Conservation (phyloP, 1,140 invertebrate species). For the Meteorus sp. region DNA sequence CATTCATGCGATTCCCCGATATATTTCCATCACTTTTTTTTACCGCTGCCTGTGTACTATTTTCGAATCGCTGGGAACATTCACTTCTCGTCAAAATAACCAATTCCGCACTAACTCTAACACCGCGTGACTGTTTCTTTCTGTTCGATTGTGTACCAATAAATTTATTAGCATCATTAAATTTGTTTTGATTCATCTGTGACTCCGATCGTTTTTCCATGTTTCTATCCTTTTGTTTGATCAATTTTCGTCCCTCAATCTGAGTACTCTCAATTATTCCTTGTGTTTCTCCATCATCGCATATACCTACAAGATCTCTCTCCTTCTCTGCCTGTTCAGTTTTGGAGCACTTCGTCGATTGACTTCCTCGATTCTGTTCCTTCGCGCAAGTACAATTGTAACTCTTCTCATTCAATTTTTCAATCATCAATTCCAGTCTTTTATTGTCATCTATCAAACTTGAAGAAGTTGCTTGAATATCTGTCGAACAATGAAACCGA, state of each 20-base stretch:
- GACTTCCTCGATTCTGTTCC: too few species aligned
- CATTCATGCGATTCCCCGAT: not conserved
- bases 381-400: too few species aligned
- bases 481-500: too few species aligned
- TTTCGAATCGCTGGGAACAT: not conserved
- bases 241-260: not conserved
- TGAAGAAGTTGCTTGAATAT: too few species aligned
- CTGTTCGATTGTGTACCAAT: not conserved
- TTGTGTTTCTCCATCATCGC: not conserved
- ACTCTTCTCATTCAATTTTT: too few species aligned
- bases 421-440: too few species aligned
- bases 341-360: too few species aligned
- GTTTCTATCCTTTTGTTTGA: not conserved
- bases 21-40: not conserved
- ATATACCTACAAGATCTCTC: not conserved
- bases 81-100: not conserved
- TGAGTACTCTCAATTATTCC: constrained; percentile 13
- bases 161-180: not conserved
- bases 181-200: not conserved
- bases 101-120: not conserved
- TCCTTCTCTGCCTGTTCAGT: too few species aligned
- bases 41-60: not conserved
- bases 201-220: not conserved
- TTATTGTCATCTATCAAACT: not conserved
- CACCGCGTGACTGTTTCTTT: not conserved